Evolutionary conservation across 2,888 invertebrate genomes (phyloP).

Genomic region (Lamellibrachia satsuma): DNA sequence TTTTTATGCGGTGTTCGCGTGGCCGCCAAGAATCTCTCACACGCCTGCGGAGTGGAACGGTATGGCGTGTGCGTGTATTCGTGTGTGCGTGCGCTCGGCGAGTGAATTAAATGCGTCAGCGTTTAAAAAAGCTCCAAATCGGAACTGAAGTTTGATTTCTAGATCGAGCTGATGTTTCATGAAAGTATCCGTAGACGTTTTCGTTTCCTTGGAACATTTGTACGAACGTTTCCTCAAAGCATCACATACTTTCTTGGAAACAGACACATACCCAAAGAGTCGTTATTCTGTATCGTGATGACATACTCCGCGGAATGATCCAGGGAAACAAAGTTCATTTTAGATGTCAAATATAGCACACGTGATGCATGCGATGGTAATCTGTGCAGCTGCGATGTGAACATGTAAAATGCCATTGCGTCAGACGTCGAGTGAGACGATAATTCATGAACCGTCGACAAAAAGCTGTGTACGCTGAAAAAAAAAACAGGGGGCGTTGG

Average conservation of each 20-base stretch:
- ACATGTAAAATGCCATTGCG: neutral
- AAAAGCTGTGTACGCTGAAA: neutral
- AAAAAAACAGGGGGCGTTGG: neutral
- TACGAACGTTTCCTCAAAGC: no score
- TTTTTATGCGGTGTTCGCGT: slow-evolving; percentile 17
- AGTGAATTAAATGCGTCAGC: neutral
- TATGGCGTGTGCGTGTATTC: neutral
- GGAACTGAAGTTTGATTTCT: neutral
- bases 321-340: neutral
- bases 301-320: neutral
- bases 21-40: slow-evolving; percentile 10
- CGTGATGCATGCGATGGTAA: neutral
- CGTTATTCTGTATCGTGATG: neutral
- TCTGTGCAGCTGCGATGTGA: neutral
- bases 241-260: no score
- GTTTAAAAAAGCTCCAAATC: neutral
- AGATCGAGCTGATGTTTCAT: neutral
- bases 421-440: neutral
- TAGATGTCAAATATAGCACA: neutral
- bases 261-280: neutral
- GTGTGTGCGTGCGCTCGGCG: neutral
- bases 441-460: neutral
- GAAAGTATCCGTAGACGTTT: neutral
- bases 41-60: neutral
- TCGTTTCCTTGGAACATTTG: no score